A percentile compares a stretch with the other conserved stretches of the same genome.
Evolutionary conservation across 2,797 vertebrate genomes (phyloP).

Genomic region (Catostomus latipinnis): DNA sequence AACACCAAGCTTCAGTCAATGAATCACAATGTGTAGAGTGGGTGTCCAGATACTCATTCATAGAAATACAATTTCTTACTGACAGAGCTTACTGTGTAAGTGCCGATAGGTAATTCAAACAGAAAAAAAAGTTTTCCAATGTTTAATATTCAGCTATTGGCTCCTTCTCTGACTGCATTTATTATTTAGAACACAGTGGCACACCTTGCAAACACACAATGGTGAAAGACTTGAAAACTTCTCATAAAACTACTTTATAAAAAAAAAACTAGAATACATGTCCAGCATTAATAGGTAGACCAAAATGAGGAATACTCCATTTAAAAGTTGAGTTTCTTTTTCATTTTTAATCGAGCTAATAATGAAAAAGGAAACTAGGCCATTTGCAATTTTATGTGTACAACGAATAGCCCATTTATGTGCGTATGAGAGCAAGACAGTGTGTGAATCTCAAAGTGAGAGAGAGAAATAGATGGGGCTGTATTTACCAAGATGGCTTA

Average conservation of each 20-base stretch:
- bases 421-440: neutral
- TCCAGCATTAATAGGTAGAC: too few relatives aligned
- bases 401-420: constrained; percentile 6
- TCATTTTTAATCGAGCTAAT: neutral
- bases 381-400: neutral
- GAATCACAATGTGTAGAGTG: constrained; percentile 64
- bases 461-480: constrained; percentile 29
- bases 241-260: too few relatives aligned
- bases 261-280: too few relatives aligned
- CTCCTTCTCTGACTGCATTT: too few relatives aligned
- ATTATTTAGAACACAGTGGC: too few relatives aligned
- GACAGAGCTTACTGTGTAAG: neutral
- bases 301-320: neutral
- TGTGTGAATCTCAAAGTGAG: neutral
- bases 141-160: neutral
- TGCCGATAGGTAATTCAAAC: constrained; percentile 6
- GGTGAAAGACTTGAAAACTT: too few relatives aligned
- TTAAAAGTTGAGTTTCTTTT: neutral
- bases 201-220: too few relatives aligned
- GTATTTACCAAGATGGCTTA: constrained; percentile 5
- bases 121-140: neutral
- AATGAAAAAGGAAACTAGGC: neutral
- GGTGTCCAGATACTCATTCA: constrained; percentile 71
- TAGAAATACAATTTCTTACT: constrained; percentile 42
- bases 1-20: constrained; percentile 54